Conservation (phyloP, 2,113 vertebrate species). For the Notechis scutatus region DNA sequence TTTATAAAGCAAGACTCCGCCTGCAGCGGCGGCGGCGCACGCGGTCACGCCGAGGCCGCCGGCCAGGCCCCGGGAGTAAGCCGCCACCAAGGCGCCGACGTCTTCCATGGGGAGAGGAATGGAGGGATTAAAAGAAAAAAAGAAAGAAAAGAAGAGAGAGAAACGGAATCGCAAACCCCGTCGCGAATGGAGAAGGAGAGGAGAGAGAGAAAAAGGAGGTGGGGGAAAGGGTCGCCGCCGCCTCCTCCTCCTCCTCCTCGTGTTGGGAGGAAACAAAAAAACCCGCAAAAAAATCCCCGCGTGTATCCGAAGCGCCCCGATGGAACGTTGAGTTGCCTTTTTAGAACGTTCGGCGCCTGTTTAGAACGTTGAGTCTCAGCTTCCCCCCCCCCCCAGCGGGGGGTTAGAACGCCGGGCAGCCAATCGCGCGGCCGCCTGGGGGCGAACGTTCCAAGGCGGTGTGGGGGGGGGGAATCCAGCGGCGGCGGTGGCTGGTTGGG, state of each 20-base stretch:
- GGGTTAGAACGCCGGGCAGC: background rate
- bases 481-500: background rate
- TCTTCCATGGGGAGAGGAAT: constrained; percentile 70
- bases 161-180: background rate
- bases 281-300: background rate
- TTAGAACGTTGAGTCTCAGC: background rate
- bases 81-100: constrained; percentile 71
- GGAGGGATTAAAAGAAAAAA: background rate
- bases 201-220: background rate
- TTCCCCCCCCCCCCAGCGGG: too few relatives aligned
- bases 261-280: background rate
- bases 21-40: constrained; percentile 74
- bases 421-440: background rate
- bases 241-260: background rate
- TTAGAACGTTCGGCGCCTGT: background rate
- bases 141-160: background rate
- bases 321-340: background rate
- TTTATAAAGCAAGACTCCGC: constrained; percentile 81
- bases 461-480: constrained; percentile 21
- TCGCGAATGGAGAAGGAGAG: background rate
- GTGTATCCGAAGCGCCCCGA: background rate
- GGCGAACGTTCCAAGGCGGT: background rate
- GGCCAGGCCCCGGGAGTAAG: constrained; percentile 70
- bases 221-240: too few relatives aligned
- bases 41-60: constrained; percentile 78